Base-by-base conservation (phyloP, 1,140 invertebrate genomes). In the Pemphigus obesinymphae region DNA sequence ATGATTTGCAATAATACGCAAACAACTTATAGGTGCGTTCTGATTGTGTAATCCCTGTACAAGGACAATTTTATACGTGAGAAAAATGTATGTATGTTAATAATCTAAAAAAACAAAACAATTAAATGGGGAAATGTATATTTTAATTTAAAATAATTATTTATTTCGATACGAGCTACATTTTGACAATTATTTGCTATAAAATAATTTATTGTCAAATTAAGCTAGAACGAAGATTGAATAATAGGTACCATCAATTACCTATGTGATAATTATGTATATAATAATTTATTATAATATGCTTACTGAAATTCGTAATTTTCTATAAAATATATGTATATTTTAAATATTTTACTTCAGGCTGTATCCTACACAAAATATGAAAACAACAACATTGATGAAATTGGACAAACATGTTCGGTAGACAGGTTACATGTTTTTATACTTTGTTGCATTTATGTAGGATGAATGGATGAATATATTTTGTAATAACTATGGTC, bases 1-100 rank as follows among this genome's bases (percentile, higher is more conserved):
- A 72, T 29, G 26, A 72, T 15, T 72, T 45, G 68, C 15, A 50
- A 48, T 26, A 31, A 31, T 13, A 26, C 43, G 11, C 10, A 73
- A 50, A 73, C 17, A 31, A 73, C 23, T 11, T 29, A 37, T 66
- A 31, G 70, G 70, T 50, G 70, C 70, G 70, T 73, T 73, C 17
- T 7, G 7, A 78, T 78, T 58, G 50, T 55, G 50, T 26, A 78
- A 78, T 78, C 34, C 50, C 53, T 37, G 31, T 26, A 58, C 73
- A 58, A 78, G 73, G 73, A 78, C 73, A 40, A 48, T 31, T 10
- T 15, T 73, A 13, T 50, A 40, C 3, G 23, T 10, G 0, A 31
- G 43, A 50, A 4, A 20, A 5, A 20, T 50, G 10, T 34, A 48
- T 72, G 23, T 48, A 72, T 29, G 40, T 45, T 72, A 26, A 45